A percentile compares a stretch with the other conserved stretches of the same genome.
Conservation (phyloP, 2,797 vertebrate species). For the Macropodus opercularis region DNA sequence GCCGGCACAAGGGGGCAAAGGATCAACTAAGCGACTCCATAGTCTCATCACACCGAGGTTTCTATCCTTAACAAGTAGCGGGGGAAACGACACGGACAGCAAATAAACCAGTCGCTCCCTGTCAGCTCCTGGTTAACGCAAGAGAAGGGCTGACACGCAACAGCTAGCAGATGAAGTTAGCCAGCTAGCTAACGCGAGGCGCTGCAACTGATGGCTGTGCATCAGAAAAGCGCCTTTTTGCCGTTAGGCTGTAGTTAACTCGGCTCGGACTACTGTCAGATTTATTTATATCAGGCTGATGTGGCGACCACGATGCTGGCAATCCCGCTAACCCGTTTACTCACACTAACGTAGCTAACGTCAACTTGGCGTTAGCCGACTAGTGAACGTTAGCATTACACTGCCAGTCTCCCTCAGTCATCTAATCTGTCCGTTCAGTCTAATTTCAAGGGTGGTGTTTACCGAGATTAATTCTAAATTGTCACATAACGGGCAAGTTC, state of each 20-base stretch:
- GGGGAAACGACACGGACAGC: neutral
- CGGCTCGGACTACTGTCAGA: neutral
- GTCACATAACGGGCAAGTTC: too few species aligned
- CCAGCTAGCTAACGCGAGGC: conserved; percentile 21
- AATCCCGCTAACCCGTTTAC: neutral
- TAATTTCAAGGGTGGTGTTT: neutral
- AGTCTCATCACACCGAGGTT: neutral
- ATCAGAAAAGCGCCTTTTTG: conserved; percentile 16
- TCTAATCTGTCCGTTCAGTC: too few species aligned
- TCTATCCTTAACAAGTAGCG: neutral
- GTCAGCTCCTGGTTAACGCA: conserved; percentile 11
- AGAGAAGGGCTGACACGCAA: conserved; percentile 34
- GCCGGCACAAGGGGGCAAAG: conserved; percentile 1
- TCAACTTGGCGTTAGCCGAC: neutral
- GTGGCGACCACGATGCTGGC: neutral
- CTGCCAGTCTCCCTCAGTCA: neutral
- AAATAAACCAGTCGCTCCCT: conserved; percentile 4
- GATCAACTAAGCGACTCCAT: neutral
- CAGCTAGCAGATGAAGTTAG: conserved; percentile 45
- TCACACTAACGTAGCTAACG: conserved; percentile 2
- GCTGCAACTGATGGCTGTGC: conserved; percentile 33
- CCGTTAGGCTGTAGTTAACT: conserved; percentile 26
- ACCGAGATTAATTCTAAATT: neutral
- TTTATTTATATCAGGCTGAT: too few species aligned
- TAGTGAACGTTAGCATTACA: conserved; percentile 15